Evolutionary conservation across 2,113 vertebrate genomes (phyloP).

Genomic region (Oreotragus oreotragus): DNA sequence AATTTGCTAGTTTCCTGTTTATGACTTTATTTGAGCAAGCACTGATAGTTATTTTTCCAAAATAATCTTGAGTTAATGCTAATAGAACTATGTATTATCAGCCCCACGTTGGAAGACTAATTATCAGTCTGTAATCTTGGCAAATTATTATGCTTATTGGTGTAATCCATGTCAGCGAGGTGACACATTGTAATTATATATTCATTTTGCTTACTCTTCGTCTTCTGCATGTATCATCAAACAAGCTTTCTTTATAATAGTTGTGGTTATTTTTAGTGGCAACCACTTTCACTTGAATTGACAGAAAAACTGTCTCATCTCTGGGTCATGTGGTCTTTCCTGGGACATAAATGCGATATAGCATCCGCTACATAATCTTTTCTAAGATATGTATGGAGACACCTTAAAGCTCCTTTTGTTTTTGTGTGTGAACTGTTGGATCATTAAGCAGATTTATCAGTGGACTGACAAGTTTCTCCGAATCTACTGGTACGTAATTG

Average conservation of each 20-base stretch:
- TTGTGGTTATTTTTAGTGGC: conserved; percentile 30
- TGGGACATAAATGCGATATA: background rate
- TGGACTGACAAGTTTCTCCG: background rate
- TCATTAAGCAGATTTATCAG: background rate
- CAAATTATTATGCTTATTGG: conserved; percentile 54
- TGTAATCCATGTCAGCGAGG: conserved; percentile 36
- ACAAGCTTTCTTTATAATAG: conserved; percentile 35
- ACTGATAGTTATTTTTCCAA: conserved; percentile 57
- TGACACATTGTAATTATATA: conserved; percentile 50
- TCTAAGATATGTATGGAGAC: background rate
- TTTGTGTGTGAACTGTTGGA: background rate
- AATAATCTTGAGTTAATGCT: conserved; percentile 43
- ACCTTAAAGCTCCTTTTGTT: background rate
- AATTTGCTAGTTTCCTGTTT: conserved; percentile 38
- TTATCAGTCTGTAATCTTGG: conserved; percentile 42
- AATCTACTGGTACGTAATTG: background rate
- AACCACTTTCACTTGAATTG: conserved; percentile 27
- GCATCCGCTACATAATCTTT: background rate
- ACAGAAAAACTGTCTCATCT: background rate
- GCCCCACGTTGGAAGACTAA: conserved; percentile 33
- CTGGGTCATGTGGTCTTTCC: background rate
- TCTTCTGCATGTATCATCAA: conserved; percentile 30
- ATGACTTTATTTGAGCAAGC: conserved; percentile 14
- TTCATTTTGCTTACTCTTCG: conserved; percentile 44
- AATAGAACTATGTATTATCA: conserved; percentile 43